These are phyloP conservation scores for Pardalotus punctatus DNA, from an alignment of 2,113 vertebrate species.

Conservation along the genomic window DNA sequence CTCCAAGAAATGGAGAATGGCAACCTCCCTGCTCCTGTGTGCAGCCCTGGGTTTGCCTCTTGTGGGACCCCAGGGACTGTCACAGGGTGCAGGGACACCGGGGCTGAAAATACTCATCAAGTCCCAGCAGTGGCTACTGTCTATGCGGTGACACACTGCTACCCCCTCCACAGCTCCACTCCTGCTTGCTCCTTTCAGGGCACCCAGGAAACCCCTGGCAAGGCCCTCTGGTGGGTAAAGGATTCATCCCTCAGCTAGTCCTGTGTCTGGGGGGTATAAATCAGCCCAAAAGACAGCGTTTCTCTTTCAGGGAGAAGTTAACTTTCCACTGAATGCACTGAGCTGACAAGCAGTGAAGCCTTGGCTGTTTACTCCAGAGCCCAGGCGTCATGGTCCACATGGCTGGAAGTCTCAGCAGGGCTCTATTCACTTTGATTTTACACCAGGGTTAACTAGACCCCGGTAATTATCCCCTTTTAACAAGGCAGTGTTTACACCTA, in stretches of 20 bases:
- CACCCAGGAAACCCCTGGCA: background rate
- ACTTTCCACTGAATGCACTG: slow-evolving; percentile 12
- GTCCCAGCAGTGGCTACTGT: background rate
- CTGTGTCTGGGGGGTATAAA: background rate
- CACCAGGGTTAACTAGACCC: slow-evolving; percentile 52
- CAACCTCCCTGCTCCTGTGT: background rate
- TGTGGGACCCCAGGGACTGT: background rate
- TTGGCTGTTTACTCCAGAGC: slow-evolving; percentile 28
- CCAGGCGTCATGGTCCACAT: background rate
- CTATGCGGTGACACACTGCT: background rate
- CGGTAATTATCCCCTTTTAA: slow-evolving; percentile 62
- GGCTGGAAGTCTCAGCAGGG: slow-evolving; percentile 27
- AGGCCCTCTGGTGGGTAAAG: background rate
- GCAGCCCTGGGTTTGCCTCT: background rate
- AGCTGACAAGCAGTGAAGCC: slow-evolving; percentile 31
- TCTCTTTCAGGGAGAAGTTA: slow-evolving; percentile 8
- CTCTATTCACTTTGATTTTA: slow-evolving; percentile 65
- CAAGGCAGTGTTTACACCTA: slow-evolving; percentile 57
- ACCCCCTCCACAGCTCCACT: background rate
- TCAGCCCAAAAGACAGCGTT: background rate
- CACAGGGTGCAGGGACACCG: rapidly evolving
- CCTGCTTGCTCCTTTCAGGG: background rate
- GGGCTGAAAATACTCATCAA: background rate
- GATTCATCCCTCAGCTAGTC: background rate
- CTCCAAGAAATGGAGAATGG: background rate